A percentile compares a stretch with the other conserved stretches of the same genome.
These are phyloP conservation scores for Lepidotrigona ventralis DNA, from an alignment of 1,140 invertebrate genomes.

Conservation along the genomic window DNA sequence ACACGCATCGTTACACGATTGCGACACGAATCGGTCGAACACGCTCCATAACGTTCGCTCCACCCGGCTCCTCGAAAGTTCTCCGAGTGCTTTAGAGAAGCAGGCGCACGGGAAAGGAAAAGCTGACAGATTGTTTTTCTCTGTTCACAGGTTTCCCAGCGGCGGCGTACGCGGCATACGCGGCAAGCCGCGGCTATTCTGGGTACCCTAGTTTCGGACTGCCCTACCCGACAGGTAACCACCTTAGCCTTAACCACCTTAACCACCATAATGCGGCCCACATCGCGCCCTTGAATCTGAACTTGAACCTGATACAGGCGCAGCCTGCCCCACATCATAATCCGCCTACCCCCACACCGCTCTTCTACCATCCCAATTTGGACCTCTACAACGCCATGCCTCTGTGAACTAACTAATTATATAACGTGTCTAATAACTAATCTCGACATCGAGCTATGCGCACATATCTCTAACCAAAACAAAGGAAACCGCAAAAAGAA, in stretches of 20 bases:
- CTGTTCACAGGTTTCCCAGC: constrained; percentile 92
- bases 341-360: constrained; percentile 81
- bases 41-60: background rate
- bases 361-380: constrained; percentile 80
- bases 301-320: constrained; percentile 79
- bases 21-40: background rate
- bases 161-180: constrained; percentile 94
- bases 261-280: constrained; percentile 79
- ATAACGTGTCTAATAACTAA: constrained; percentile 23
- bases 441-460: constrained; percentile 66
- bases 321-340: constrained; percentile 78
- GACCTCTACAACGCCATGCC: constrained; percentile 87
- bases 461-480: constrained; percentile 55
- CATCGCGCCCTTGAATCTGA: constrained; percentile 78
- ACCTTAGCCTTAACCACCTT: constrained; percentile 82
- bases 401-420: constrained; percentile 85
- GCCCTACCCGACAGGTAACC: constrained; percentile 97
- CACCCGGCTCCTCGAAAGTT: background rate
- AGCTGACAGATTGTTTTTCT: constrained; percentile 68
- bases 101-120: background rate
- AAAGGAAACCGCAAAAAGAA: too few relatives aligned
- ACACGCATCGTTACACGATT: background rate
- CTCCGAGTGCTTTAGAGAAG: too few relatives aligned
- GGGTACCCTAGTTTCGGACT: constrained; percentile 98
- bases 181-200: constrained; percentile 95